Percentiles rank a stretch among this genome's conserved stretches.
phyloP scores from a whole-genome alignment of 2,888 invertebrate species.

The Drosophila meridionalis region DNA sequence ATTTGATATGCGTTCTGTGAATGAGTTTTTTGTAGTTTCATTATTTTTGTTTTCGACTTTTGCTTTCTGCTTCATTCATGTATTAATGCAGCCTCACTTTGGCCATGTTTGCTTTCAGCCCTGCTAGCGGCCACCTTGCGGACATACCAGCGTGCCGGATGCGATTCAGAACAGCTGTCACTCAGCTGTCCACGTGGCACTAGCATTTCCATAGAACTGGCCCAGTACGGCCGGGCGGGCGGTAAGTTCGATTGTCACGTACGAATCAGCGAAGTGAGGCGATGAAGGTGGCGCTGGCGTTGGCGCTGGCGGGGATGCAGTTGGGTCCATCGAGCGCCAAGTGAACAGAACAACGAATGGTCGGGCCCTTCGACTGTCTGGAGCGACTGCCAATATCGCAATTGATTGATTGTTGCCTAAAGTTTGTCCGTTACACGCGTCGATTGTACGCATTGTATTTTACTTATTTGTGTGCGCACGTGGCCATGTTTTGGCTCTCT shows the following conservation, averaged over 20 bases:
- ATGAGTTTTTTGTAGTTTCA: not conserved
- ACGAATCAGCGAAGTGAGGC: constrained; percentile 20
- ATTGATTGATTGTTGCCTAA: constrained; percentile 72
- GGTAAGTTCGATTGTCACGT: constrained; percentile 77
- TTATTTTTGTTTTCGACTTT: constrained; percentile 34
- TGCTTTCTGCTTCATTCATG: constrained; percentile 26
- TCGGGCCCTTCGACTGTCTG: constrained; percentile 27
- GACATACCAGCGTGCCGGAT: constrained; percentile 95
- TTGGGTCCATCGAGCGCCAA: constrained; percentile 9
- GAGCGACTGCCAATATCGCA: constrained; percentile 61
- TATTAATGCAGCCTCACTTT: constrained; percentile 54
- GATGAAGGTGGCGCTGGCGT: constrained; percentile 4
- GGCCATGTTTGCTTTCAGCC: constrained; percentile 87
- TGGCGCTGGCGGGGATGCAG: not conserved
- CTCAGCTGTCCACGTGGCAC: constrained; percentile 96
- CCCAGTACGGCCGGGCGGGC: constrained; percentile 92
- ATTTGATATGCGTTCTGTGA: constrained; percentile 29
- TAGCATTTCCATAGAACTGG: constrained; percentile 95
- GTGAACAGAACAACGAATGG: constrained; percentile 41
- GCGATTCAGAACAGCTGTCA: constrained; percentile 95
- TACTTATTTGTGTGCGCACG: constrained; percentile 59
- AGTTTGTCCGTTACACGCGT: constrained; percentile 68
- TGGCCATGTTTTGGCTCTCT: constrained; percentile 37
- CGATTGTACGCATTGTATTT: constrained; percentile 67
- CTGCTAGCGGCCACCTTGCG: constrained; percentile 95